A percentile compares a stretch with the other conserved stretches of the same genome.
These are phyloP conservation scores for Zaprionus obscuricornis DNA, from an alignment of 2,888 invertebrate genomes.

Conservation along the genomic window DNA sequence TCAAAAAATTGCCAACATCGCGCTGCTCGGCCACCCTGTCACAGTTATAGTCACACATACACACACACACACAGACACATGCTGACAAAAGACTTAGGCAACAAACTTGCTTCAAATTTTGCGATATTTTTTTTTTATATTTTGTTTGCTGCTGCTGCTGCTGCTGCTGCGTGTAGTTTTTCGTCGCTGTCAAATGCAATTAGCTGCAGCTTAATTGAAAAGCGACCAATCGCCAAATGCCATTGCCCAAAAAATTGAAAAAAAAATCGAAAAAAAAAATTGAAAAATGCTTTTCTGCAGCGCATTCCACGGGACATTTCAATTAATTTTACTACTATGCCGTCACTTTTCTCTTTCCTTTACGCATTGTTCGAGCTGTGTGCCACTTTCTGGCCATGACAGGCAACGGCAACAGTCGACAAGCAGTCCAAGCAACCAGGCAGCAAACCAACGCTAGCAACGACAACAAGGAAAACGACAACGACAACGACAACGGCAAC, in stretches of 20 bases:
- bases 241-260: constrained; percentile 58
- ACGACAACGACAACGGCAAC: constrained; percentile 46
- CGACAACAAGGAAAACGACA: constrained; percentile 6
- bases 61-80: constrained; percentile 2
- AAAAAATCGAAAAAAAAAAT: constrained; percentile 13
- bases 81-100: constrained; percentile 71
- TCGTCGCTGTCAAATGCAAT: constrained; percentile 69
- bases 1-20: constrained; percentile 60
- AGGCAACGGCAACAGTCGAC: constrained; percentile 26
- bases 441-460: constrained; percentile 16
- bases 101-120: constrained; percentile 47
- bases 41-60: constrained; percentile 30
- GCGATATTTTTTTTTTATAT: constrained; percentile 39
- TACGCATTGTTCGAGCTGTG: constrained; percentile 57
- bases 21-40: constrained; percentile 43
- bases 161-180: no score
- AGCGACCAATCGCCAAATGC: constrained; percentile 39
- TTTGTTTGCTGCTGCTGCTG: constrained; percentile 27
- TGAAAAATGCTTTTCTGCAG: constrained; percentile 46
- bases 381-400: constrained; percentile 58
- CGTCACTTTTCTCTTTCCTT: constrained; percentile 58
- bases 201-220: constrained; percentile 72
- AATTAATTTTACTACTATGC: constrained; percentile 60
- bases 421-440: no score
- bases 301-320: constrained; percentile 55